Conservation (phyloP, 1,140 invertebrate genomes). For the Caligus rogercresseyi region DNA sequence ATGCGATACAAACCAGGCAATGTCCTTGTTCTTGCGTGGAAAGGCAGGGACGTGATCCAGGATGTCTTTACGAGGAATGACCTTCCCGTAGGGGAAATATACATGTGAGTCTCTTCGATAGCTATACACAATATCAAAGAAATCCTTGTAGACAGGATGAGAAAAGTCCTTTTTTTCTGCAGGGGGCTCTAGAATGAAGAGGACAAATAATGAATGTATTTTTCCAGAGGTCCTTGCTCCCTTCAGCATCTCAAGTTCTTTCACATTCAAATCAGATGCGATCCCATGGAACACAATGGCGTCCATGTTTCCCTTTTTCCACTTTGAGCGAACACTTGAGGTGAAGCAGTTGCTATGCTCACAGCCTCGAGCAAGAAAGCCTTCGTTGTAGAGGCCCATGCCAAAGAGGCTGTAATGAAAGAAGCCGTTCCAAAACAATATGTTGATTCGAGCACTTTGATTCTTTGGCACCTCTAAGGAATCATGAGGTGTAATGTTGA, state of each 20-base stretch:
- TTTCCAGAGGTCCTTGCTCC: background rate
- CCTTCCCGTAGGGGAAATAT: slow-evolving; percentile 30
- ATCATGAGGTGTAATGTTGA: too few species aligned
- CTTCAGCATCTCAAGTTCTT: background rate
- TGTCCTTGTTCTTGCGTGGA: slow-evolving; percentile 60
- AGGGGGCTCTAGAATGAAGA: background rate
- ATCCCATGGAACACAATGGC: background rate
- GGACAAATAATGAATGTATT: background rate
- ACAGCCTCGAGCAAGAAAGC: background rate
- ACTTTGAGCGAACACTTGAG: background rate
- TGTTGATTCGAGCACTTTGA: too few species aligned
- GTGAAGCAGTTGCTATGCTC: background rate
- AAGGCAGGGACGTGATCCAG: background rate
- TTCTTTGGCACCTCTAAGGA: too few species aligned
- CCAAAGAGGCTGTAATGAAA: background rate
- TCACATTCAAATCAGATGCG: background rate
- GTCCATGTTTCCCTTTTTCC: background rate
- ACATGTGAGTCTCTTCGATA: slow-evolving; percentile 39
- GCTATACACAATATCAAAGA: slow-evolving; percentile 43
- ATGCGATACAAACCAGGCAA: slow-evolving; percentile 94
- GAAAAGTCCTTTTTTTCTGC: background rate
- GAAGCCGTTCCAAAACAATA: background rate
- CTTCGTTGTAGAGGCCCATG: background rate
- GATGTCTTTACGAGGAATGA: slow-evolving; percentile 13
- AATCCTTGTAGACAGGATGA: slow-evolving; percentile 18